These are phyloP conservation scores for Chlorodrepanis virens DNA, from an alignment of 2,113 vertebrate species.

Conservation along the genomic window DNA sequence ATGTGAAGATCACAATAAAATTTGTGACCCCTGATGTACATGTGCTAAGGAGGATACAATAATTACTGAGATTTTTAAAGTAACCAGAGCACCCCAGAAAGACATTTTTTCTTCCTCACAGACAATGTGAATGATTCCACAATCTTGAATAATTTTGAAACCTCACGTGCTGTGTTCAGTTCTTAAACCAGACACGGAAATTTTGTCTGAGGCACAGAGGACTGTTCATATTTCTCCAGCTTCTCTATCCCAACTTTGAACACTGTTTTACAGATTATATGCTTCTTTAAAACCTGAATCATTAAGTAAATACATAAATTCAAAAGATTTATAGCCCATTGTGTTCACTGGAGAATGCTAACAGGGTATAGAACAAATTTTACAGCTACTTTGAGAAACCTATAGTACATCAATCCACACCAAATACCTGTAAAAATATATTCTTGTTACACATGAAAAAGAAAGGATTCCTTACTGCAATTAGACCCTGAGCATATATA, in stretches of 20 bases:
- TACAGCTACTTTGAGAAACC: not conserved
- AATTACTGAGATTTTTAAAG: not conserved
- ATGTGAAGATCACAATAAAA: not conserved
- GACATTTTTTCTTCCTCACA: not conserved
- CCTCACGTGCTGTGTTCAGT: accelerated
- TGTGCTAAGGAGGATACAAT: not conserved
- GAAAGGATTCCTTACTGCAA: not conserved
- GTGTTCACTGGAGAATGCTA: not conserved
- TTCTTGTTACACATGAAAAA: not conserved
- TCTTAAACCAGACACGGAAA: not conserved
- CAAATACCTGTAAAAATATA: not conserved
- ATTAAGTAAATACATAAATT: not conserved
- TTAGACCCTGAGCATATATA: not conserved
- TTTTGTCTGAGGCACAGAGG: not conserved
- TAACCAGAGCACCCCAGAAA: not conserved
- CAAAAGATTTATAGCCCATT: not conserved
- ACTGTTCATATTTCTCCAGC: not conserved
- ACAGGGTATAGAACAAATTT: not conserved
- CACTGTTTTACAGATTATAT: not conserved
- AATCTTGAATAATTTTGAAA: not conserved
- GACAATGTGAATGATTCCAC: not conserved
- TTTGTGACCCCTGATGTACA: not conserved
- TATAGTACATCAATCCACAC: not conserved
- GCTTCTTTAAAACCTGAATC: not conserved
- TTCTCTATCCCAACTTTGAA: not conserved